A percentile compares a stretch with the other conserved stretches of the same genome.
Conservation (phyloP, 1,140 invertebrate genomes). For the Pseudomyrmex flavicornis region DNA sequence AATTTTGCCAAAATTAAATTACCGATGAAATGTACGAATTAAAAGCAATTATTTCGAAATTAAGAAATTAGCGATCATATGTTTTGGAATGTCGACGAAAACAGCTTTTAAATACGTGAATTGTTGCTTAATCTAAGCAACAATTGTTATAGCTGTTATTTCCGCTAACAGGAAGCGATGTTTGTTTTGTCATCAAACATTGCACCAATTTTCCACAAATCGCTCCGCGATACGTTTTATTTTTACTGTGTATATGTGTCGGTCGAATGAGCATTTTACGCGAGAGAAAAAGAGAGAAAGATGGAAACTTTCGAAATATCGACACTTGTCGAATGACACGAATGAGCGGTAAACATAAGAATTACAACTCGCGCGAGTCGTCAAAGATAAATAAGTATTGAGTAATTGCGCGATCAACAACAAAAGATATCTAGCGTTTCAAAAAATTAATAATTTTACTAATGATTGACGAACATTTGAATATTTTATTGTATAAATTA, state of each 20-base stretch:
- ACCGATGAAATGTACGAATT: not conserved
- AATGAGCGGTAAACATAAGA: not conserved
- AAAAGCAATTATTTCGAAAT: too few species aligned
- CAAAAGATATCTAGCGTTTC: not conserved
- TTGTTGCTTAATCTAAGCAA: not conserved
- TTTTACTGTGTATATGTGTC: not conserved
- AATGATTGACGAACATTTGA: too few species aligned
- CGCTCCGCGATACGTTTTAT: conserved; percentile 16
- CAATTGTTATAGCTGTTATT: not conserved
- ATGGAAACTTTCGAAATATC: not conserved
- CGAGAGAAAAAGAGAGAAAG: not conserved
- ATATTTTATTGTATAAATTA: too few species aligned
- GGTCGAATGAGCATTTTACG: not conserved
- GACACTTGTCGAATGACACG: not conserved
- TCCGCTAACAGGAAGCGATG: conserved; percentile 18
- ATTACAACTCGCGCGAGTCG: not conserved
- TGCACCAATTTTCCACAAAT: conserved; percentile 18
- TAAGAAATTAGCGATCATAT: too few species aligned
- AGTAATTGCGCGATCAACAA: not conserved
- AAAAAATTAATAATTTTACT: not conserved
- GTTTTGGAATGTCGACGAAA: not conserved
- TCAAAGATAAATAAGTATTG: not conserved
- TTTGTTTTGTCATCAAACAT: not conserved
- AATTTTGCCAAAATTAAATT: too few species aligned
- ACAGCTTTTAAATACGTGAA: not conserved